A percentile compares a stretch with the other conserved stretches of the same genome.
Evolutionary conservation across 1,140 invertebrate species (phyloP).

Genomic region (Ostrea denselamellosa): DNA sequence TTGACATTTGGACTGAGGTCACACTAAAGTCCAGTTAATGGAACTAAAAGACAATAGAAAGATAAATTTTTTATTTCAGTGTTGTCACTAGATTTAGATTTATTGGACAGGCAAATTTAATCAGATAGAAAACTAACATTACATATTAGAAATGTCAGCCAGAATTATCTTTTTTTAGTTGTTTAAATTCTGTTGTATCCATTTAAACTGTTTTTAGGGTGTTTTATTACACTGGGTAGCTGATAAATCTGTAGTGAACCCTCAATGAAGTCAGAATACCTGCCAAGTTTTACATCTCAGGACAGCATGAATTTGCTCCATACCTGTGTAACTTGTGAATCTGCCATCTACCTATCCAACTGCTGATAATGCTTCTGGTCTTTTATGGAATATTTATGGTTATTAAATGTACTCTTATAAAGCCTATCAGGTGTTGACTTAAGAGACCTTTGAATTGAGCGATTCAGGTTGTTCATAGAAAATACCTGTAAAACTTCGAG

Average conservation of each 20-base stretch:
- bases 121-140: neutral
- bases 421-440: neutral
- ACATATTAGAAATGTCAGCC: neutral
- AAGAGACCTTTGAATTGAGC: neutral
- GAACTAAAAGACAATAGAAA: neutral
- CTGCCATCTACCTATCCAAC: neutral
- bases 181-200: constrained; percentile 30
- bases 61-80: constrained; percentile 25
- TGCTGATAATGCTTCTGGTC: no score
- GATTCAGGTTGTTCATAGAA: neutral
- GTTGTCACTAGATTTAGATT: neutral
- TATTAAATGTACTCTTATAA: neutral
- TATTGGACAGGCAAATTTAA: neutral
- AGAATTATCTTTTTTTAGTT: neutral
- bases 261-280: neutral
- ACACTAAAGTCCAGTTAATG: neutral
- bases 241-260: neutral
- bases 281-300: neutral
- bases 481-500: neutral
- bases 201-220: neutral
- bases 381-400: constrained; percentile 9
- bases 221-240: neutral
- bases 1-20: neutral
- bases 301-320: neutral
- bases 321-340: neutral